Evolutionary conservation across 2,797 vertebrate species (phyloP).

Genomic region (Macropodus opercularis): DNA sequence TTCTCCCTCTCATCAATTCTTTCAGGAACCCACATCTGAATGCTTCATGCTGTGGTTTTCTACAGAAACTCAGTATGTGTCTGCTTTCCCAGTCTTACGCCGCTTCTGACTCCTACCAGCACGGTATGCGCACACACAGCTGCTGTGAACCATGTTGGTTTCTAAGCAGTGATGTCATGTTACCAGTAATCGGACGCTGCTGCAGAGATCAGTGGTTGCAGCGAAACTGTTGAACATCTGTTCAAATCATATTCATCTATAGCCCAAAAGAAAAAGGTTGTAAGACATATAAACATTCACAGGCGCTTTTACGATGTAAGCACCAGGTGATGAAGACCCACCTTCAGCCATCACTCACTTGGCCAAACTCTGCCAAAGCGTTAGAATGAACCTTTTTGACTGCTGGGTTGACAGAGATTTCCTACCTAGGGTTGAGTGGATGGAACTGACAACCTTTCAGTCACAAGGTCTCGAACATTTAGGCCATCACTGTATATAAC

Average conservation of each 20-base stretch:
- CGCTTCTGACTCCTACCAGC: constrained; percentile 57
- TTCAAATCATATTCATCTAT: neutral
- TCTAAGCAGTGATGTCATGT: constrained; percentile 20
- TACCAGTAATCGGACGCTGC: neutral
- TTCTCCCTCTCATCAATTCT: constrained; percentile 33
- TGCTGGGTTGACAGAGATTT: too few relatives aligned
- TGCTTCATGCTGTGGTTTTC: constrained; percentile 87
- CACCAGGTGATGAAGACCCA: too few relatives aligned
- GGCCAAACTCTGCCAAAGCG: too few relatives aligned
- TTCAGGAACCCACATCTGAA: constrained; percentile 88
- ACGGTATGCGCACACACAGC: constrained; percentile 73
- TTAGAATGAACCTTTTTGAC: too few relatives aligned
- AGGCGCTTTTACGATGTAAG: too few relatives aligned
- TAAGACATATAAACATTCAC: too few relatives aligned
- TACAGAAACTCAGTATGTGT: constrained; percentile 85
- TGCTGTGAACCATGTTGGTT: constrained; percentile 8
- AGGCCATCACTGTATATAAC: too few relatives aligned
- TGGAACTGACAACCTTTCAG: too few relatives aligned
- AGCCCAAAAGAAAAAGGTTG: neutral
- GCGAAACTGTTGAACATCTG: neutral
- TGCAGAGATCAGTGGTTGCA: too few relatives aligned
- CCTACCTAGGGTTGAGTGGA: too few relatives aligned
- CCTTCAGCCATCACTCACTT: too few relatives aligned
- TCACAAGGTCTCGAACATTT: too few relatives aligned
- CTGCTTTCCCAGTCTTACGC: constrained; percentile 81